Base-by-base conservation (phyloP, 2,797 vertebrate genomes). In the Propithecus deckenii region DNA sequence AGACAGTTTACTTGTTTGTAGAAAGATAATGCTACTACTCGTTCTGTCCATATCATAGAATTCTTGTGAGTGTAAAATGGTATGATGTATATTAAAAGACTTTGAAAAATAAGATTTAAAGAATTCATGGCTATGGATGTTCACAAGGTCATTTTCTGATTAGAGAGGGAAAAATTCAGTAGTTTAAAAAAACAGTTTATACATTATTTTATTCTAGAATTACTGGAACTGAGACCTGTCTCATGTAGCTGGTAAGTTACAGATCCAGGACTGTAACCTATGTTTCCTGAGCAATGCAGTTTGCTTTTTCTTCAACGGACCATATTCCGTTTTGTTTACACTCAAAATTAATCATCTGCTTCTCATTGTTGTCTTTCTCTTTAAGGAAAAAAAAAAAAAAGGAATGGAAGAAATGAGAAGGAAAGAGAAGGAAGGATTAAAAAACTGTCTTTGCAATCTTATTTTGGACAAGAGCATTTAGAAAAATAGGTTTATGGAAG, bases 31-130 rank as follows among this genome's bases (percentile, higher is more conserved):
- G 91, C 30, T 80, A 18, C 15, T 71, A 9, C 46, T 18, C 80
- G 0, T 69, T 94, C 46, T 76, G 6, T 46, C 52, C 89, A 18
- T 69, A 76, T 74, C 85, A 72, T 86, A 72, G 90, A 88, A 76
- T 75, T 80, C 28, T 86, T 90, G 8, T 75, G 63, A 95, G 96
- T 97, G 87, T 85, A 57, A 89, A 93, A 59, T 84, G 41, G 48
- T 78, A 83, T 4, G 6, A 9, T 91, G 13, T 52, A 57, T 63
- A 76, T 87, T 85, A 35, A 92, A 95, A 32, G n/a, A 59, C 65
- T 83, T 90, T 85, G 43, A 76, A 97, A 95, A 94, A 55, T 86
- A 89, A 28, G 59, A 55, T 67, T 79, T 84, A 89, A 96, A 59
- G 35, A 93, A 83, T 91, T 94, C 10, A 38, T 87, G 61, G 22